Conservation (phyloP, 2,113 vertebrate genomes). For the Sterrhoptilus dennistouni region DNA sequence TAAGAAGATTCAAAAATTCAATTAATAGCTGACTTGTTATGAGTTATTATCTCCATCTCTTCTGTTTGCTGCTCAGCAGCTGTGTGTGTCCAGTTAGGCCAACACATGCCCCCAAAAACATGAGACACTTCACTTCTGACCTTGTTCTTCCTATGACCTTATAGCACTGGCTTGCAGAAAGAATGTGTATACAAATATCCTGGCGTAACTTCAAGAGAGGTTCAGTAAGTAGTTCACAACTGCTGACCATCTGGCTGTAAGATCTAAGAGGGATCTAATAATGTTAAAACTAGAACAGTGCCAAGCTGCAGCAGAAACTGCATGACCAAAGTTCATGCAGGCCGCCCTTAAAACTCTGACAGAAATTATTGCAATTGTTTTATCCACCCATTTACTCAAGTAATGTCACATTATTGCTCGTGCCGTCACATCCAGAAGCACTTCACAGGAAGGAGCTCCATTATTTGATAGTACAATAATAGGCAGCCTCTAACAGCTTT, state of each 20-base stretch:
- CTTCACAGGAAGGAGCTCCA: not conserved
- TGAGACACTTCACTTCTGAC: not conserved
- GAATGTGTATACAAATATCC: not conserved
- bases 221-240: slow-evolving; percentile 51
- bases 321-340: not conserved
- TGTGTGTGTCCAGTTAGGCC: not conserved
- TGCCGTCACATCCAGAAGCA: not conserved
- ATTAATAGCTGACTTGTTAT: not conserved
- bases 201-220: slow-evolving; percentile 14
- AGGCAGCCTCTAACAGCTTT: not conserved
- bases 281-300: not conserved
- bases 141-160: slow-evolving; percentile 53
- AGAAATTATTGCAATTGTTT: not conserved
- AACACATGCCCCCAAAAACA: not conserved
- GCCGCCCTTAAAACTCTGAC: not conserved
- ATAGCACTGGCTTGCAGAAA: slow-evolving; percentile 15
- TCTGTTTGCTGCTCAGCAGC: not conserved
- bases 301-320: slow-evolving; percentile 34
- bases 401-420: not conserved
- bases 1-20: not conserved
- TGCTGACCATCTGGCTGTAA: slow-evolving; percentile 64
- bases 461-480: not conserved
- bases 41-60: not conserved
- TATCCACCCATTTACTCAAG: not conserved
- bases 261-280: slow-evolving; percentile 38